Conservation (phyloP, 2,888 invertebrate genomes). For the Drosophila conformis region DNA sequence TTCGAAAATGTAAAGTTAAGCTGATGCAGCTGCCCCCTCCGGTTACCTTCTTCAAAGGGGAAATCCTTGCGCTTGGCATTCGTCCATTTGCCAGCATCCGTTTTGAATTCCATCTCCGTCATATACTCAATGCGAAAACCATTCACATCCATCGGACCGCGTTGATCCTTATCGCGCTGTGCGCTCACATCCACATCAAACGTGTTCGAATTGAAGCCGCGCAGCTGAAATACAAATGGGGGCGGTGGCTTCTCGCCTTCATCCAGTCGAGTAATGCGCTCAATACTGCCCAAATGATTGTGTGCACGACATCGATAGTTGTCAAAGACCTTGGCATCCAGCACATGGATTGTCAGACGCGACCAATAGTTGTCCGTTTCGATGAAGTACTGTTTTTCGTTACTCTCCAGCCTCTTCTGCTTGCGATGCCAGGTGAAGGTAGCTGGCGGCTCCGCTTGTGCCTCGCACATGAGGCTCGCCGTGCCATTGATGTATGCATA, state of each 20-base stretch:
- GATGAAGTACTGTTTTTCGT: slow-evolving; percentile 79
- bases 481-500: slow-evolving; percentile 86
- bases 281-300: slow-evolving; percentile 86
- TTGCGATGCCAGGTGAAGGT: slow-evolving; percentile 86
- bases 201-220: slow-evolving; percentile 84
- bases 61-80: slow-evolving; percentile 83
- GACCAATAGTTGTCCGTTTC: slow-evolving; percentile 81
- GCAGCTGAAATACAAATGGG: slow-evolving; percentile 84
- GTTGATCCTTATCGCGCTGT: slow-evolving; percentile 64
- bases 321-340: slow-evolving; percentile 84
- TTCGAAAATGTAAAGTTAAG: slow-evolving; percentile 10
- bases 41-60: slow-evolving; percentile 84
- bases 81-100: slow-evolving; percentile 84
- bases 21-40: not conserved
- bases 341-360: slow-evolving; percentile 79
- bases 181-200: slow-evolving; percentile 84
- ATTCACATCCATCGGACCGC: slow-evolving; percentile 83
- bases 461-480: slow-evolving; percentile 87
- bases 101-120: slow-evolving; percentile 82
- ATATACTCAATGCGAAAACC: slow-evolving; percentile 84
- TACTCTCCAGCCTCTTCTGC: slow-evolving; percentile 80
- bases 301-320: slow-evolving; percentile 86
- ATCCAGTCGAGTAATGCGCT: slow-evolving; percentile 85
- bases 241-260: slow-evolving; percentile 86
- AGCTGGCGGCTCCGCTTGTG: slow-evolving; percentile 86